Evolutionary conservation across 2,797 vertebrate species (phyloP).

Genomic region (Moxostoma hubbsi): DNA sequence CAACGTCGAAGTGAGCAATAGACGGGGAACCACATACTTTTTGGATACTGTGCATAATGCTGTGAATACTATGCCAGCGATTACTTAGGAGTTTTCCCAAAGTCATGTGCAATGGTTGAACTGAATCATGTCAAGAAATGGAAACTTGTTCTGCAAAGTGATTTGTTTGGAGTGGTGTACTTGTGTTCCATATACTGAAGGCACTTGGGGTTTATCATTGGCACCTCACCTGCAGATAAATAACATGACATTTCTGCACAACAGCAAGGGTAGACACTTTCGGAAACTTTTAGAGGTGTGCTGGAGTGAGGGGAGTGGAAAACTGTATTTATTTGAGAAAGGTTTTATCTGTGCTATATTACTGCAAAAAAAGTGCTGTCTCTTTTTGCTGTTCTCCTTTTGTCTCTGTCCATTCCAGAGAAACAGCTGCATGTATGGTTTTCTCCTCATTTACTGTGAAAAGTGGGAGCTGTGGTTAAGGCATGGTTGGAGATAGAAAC

Average conservation of each 20-base stretch:
- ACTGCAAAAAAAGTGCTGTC: slow-evolving; percentile 39
- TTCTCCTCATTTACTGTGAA: slow-evolving; percentile 55
- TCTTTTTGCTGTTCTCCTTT: slow-evolving; percentile 38
- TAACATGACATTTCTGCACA: slow-evolving; percentile 30
- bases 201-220: slow-evolving; percentile 34
- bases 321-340: neutral
- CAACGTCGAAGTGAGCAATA: too few relatives aligned
- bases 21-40: too few relatives aligned
- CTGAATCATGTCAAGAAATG: slow-evolving; percentile 31
- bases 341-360: slow-evolving; percentile 33
- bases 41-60: neutral
- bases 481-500: slow-evolving; percentile 64
- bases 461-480: slow-evolving; percentile 64
- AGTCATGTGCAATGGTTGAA: slow-evolving; percentile 11
- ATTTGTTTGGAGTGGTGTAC: slow-evolving; percentile 5
- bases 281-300: slow-evolving; percentile 34
- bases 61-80: neutral
- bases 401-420: slow-evolving; percentile 63
- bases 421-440: slow-evolving; percentile 75
- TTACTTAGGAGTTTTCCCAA: slow-evolving; percentile 4
- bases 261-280: slow-evolving; percentile 1
- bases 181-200: slow-evolving; percentile 15
- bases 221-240: slow-evolving; percentile 42
- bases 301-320: slow-evolving; percentile 32
- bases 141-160: slow-evolving; percentile 32